A percentile compares a stretch with the other conserved stretches of the same genome.
These are phyloP conservation scores for Callionymus lyra DNA, from an alignment of 2,113 vertebrate genomes.

Conservation along the genomic window DNA sequence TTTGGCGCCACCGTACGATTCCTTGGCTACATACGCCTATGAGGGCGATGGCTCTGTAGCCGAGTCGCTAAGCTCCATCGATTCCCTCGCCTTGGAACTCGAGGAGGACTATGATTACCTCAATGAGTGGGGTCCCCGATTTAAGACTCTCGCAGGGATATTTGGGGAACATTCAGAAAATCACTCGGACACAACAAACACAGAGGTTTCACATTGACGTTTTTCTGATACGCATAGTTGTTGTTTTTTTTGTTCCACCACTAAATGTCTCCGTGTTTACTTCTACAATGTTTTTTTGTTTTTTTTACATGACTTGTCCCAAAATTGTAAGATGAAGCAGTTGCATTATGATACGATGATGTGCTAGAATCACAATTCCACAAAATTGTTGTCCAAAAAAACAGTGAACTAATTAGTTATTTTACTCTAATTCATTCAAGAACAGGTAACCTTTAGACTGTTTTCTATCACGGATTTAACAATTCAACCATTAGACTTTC, in stretches of 20 bases:
- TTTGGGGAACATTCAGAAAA: conserved; percentile 80
- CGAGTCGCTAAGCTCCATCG: conserved; percentile 91
- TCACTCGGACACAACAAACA: conserved; percentile 49
- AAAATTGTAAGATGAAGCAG: conserved; percentile 39
- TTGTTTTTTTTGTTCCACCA: neutral
- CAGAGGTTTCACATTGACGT: conserved; percentile 63
- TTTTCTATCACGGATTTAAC: no score
- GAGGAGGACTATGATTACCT: conserved; percentile 93
- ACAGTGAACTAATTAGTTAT: no score
- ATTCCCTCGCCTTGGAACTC: conserved; percentile 70
- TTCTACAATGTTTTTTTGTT: conserved; percentile 22
- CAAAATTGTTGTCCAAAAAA: no score
- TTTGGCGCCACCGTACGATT: conserved; percentile 87
- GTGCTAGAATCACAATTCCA: no score
- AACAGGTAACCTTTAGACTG: no score
- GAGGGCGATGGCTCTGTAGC: conserved; percentile 88
- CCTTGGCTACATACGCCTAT: conserved; percentile 91
- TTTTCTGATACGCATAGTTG: conserved; percentile 24
- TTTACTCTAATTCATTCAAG: no score
- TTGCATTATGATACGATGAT: no score
- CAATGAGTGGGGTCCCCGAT: conserved; percentile 90
- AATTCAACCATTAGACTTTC: no score
- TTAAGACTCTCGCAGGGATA: conserved; percentile 90
- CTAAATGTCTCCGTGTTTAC: neutral
- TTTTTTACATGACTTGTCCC: conserved; percentile 29